Evolutionary conservation across 2,888 invertebrate species (phyloP), one percentile per base, ranked within the genome.

Genomic region (Hydropsyche betteni): DNA sequence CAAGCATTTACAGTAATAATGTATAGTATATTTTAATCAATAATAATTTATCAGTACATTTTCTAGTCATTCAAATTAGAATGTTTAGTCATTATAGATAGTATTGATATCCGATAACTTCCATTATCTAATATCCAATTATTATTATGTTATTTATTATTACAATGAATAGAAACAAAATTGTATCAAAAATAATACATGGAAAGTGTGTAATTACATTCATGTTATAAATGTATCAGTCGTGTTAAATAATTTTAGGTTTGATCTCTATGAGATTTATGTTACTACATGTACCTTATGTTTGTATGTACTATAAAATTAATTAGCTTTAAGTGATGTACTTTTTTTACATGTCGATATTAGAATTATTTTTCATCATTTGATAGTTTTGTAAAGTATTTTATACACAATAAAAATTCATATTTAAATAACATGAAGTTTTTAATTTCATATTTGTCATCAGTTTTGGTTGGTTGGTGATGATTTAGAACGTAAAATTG

Each of bases 231-330:
- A 44, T 8, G 44, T 44, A 24, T 24, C 24, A 24, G 24, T 24
- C 24, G 2, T 24, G 24, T 44, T 8, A 44, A 44, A 24, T 69
- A 38, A 24, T 72, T n/a, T 55, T 55, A 50, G 61, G 50, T 51
- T 44, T 72, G 72, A 72, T 72, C 72, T 72, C 72, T 36, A 61
- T 72, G 72, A 72, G 72, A 72, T 72, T 36, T 7, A 44, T 38
- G 58, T 72, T 61, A 72, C 61, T 61, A 58, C 50, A 44, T 72
- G 72, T 72, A 72, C 72, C 72, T 72, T 61, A 72, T 72, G 36
- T 24, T 24, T 71, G 52, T 71, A 52, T 34, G 34, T 53, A 51
- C 53, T 71, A 71, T 53, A 51, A 71, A 24, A 24, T 2, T 24
- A 24, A 71, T 36, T 71, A 71, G 71, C 53, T 50, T 36, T 69